Base-by-base conservation (phyloP, 1,140 invertebrate genomes). In the Bradynema listronoti region DNA sequence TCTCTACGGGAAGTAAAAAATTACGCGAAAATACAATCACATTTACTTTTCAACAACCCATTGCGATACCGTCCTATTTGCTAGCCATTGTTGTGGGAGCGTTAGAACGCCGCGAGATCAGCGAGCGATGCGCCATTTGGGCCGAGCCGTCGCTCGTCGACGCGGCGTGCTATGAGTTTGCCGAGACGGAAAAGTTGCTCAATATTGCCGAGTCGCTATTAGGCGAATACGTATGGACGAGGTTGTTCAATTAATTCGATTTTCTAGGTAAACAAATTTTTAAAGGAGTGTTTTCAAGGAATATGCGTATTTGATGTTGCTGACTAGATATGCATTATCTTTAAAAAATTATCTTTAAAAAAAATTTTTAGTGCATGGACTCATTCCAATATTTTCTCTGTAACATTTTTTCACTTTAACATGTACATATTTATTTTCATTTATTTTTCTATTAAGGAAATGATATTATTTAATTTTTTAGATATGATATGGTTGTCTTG, bases 21-120 rank as follows among this genome's bases (percentile, higher is more conserved):
- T 29, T n/a, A 19, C 33, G 11, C 36, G 46, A 62, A 2, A 70
- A 51, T 24, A 16, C 34, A 6, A 50, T 74, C 54, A 58, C 83
- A 7, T 84, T 84, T 41, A 79, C 78, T 46, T 94, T 92, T 77
- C 79, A 83, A 41, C 90, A 93, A 80, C 83, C 73, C 60, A 73
- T 82, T 47, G 80, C 79, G 19, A 81, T 85, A 47, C 82, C 83
- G 11, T 80, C 78, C 32, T 85, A 85, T 71, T 73, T 85, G 5
- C 84, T 95, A 50, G 90, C 91, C 4, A 85, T 96, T 67, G 91
- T 86, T 32, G 87, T 87, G 25, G 92, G 90, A 22, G 84, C 84
- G 49, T 72, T 96, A 49, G 87, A 88, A 63, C 86, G 83, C 0
- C 84, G 76, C 65, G 58, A 76, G 36, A 74, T 43, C 64, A 82